Evolutionary conservation across 2,797 vertebrate species (phyloP), one percentile per base, ranked within the genome.

Genomic region (Macropodus opercularis): DNA sequence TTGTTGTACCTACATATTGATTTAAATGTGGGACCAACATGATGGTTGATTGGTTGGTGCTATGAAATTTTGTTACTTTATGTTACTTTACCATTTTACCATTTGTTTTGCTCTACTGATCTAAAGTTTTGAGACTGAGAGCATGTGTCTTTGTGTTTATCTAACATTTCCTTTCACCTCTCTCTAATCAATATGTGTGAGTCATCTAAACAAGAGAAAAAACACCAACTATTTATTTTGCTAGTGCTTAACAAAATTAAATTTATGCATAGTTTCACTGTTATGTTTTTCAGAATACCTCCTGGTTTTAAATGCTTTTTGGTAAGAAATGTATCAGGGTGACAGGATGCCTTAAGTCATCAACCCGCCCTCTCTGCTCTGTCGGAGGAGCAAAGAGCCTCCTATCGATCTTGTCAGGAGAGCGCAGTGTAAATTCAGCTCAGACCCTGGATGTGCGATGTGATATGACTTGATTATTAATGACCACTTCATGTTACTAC

Each of bases 311-410:
- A n/a, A n/a, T n/a, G n/a, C n/a, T n/a, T n/a, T n/a, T n/a, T 29
- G 41, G 38, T 56, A 58, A n/a, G n/a, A 63, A 48, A 72, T 52
- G 54, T 14, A 41, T 56, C 41, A 69, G 50, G 39, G 38, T 39
- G 40, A 50, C 47, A 32, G 22, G 12, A 18, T 36, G 15, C 52
- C 50, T 34, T 18, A 13, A 57, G 62, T 72, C 55, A 49, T 60
- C 63, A 65, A 72, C 22, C 22, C 18, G 5, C 51, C 22, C 21
- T 64, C n/a, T 9, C 11, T 23, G 49, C 18, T 61, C 50, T 44
- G 26, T 44, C 44, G 21, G 50, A 17, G 34, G 56, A 68, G 63
- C 60, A 83, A 66, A 64, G 52, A 48, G 9, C 42, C n/a, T 73
- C n/a, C 1, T 31, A 78, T 77, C 0, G 26, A 77, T 79, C 51